Evolutionary conservation across 2,113 vertebrate genomes (phyloP).

Genomic region (Tautogolabrus adspersus): DNA sequence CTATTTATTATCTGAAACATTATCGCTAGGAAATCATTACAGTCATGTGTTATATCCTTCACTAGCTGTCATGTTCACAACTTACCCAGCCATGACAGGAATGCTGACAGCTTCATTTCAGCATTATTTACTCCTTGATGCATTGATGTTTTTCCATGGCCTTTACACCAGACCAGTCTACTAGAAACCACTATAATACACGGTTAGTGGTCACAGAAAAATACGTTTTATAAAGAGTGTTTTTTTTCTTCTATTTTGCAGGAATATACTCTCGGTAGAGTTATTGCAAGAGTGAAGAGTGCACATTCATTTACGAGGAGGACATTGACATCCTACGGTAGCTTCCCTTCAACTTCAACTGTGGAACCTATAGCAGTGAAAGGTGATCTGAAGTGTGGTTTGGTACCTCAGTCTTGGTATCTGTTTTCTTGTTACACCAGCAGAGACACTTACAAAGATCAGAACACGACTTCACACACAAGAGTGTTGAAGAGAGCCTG

Average conservation of each 20-base stretch:
- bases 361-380: too few relatives aligned
- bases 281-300: background rate
- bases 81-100: constrained; percentile 21
- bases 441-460: too few relatives aligned
- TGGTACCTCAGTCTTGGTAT: too few relatives aligned
- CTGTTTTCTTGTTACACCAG: too few relatives aligned
- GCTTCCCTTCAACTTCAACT: too few relatives aligned
- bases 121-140: constrained; percentile 39
- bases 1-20: constrained; percentile 59
- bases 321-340: background rate
- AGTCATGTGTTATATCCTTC: constrained; percentile 65
- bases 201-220: too few relatives aligned
- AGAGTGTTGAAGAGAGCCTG: background rate
- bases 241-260: background rate
- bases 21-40: constrained; percentile 65
- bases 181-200: background rate
- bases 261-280: background rate
- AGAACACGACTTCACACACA: background rate
- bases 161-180: background rate
- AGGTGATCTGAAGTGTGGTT: too few relatives aligned
- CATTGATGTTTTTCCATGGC: constrained; percentile 1
- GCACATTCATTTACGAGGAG: too few relatives aligned
- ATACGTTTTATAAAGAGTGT: too few relatives aligned
- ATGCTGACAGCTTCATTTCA: constrained; percentile 51
- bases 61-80: constrained; percentile 41